Evolutionary conservation across 2,888 invertebrate species (phyloP).

Genomic region (Parapristionchus giblindavisi): DNA sequence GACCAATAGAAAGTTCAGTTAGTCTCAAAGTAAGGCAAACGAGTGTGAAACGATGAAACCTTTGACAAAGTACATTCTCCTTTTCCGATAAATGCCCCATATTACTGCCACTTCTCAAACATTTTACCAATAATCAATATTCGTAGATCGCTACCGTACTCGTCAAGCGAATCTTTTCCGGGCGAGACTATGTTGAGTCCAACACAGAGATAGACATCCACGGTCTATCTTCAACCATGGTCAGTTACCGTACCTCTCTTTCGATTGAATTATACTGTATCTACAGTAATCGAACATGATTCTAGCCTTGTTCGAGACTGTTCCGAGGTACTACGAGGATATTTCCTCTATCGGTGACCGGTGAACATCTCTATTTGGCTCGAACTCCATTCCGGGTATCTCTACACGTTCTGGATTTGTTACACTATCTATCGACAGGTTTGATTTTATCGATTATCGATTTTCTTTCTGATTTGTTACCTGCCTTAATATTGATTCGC

Average conservation of each 20-base stretch:
- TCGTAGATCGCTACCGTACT: not conserved
- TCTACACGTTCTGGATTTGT: slow-evolving; percentile 22
- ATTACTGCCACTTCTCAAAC: too few relatives aligned
- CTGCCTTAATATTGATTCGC: too few relatives aligned
- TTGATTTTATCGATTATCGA: too few relatives aligned
- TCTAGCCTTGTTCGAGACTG: slow-evolving; percentile 22
- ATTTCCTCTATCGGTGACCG: slow-evolving; percentile 25
- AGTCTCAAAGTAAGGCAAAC: too few relatives aligned
- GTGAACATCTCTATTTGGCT: slow-evolving; percentile 27
- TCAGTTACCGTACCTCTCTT: too few relatives aligned
- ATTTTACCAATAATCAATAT: too few relatives aligned
- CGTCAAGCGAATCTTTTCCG: slow-evolving; percentile 25
- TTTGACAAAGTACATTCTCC: too few relatives aligned
- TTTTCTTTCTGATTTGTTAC: too few relatives aligned
- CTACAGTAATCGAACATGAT: not conserved
- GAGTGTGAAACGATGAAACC: too few relatives aligned
- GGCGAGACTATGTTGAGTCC: slow-evolving; percentile 24
- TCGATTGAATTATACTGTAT: too few relatives aligned
- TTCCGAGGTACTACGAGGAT: slow-evolving; percentile 11
- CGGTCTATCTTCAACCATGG: slow-evolving; percentile 5
- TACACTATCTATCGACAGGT: slow-evolving; percentile 24
- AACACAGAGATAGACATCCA: slow-evolving; percentile 15
- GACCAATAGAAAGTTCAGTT: too few relatives aligned
- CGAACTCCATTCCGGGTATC: slow-evolving; percentile 11
- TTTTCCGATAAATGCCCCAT: too few relatives aligned